Base-by-base conservation (phyloP, 1,140 invertebrate genomes). In the Oscheius sp. region DNA sequence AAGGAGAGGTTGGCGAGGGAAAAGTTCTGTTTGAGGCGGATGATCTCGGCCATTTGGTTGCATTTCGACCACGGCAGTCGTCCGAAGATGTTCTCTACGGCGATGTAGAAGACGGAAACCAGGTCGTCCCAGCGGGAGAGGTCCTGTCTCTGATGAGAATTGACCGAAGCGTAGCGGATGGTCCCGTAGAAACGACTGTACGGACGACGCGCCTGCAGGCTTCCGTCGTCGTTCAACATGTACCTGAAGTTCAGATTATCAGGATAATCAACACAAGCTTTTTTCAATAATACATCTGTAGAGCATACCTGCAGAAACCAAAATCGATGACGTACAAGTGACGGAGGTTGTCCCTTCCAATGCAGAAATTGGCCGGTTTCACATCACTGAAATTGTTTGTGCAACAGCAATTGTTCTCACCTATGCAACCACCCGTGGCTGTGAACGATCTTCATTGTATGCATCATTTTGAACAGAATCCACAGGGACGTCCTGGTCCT, bases 61-160 rank as follows among this genome's bases (percentile, higher is more conserved):
- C 68, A 26, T 18, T 46, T 61, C n/a, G 77, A 23, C 76, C 76
- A 77, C 15, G 76, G 76, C 15, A 77, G 69, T 15, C 42, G 73
- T 34, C 78, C 76, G n/a, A 77, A 38, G n/a, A 77, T 80, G 28
- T 74, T 36, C 31, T 77, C 76, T 23, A 77, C 73, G 38, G 76
- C 61, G 29, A 76, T 62, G 58, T 77, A 77, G n/a, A 80, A 35
- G 79, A 80, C 79, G 0, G 68, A 65, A 34, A 74, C 74, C n/a
- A 78, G 35, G 59, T 79, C 79, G 45, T 74, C 75, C 32, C 72
- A 73, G 18, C 78, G 74, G 20, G 55, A 68, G 28, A 58, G 65
- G 42, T 79, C 77, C 15, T 73, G 58, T 7, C 64, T 38, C 23
- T 66, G 71, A 46, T 79, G 77, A 0, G 38, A 70, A 2, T 28